Evolutionary conservation across 2,888 invertebrate species (phyloP).

Genomic region (Tanytarsus gracilentus): DNA sequence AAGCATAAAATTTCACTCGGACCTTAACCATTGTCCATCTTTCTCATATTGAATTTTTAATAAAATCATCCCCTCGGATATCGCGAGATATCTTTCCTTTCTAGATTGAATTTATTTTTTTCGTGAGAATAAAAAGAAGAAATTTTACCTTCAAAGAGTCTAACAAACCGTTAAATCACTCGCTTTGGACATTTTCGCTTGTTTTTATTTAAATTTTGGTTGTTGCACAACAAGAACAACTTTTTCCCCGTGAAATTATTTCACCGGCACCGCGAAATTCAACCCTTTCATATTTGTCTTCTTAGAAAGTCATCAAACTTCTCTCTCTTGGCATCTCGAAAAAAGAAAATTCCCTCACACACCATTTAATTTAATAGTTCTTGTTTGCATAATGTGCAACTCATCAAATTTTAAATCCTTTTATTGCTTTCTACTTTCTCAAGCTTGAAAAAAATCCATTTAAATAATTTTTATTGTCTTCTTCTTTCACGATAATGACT

Average conservation of each 20-base stretch:
- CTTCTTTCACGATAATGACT: background rate
- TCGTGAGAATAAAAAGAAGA: background rate
- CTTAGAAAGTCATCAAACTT: slow-evolving; percentile 10
- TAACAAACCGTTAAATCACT: slow-evolving; percentile 2
- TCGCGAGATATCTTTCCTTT: slow-evolving; percentile 4
- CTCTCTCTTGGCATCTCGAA: background rate
- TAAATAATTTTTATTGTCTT: background rate
- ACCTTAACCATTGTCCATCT: slow-evolving; percentile 10
- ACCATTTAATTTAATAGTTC: slow-evolving; percentile 14
- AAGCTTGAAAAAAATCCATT: background rate
- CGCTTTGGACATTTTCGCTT: background rate
- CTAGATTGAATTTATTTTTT: background rate
- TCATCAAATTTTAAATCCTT: background rate
- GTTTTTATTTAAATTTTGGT: background rate
- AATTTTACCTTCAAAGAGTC: background rate
- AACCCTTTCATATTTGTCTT: background rate
- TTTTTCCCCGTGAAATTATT: slow-evolving; percentile 1
- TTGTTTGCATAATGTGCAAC: background rate
- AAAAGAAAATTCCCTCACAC: background rate
- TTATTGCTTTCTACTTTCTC: background rate
- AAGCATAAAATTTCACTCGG: slow-evolving; percentile 19
- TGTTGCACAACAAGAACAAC: background rate
- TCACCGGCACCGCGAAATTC: background rate
- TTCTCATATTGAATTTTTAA: background rate
- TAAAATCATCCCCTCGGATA: background rate